Evolutionary conservation across 2,797 vertebrate species (phyloP).

Genomic region (Premnoplex brunnescens): DNA sequence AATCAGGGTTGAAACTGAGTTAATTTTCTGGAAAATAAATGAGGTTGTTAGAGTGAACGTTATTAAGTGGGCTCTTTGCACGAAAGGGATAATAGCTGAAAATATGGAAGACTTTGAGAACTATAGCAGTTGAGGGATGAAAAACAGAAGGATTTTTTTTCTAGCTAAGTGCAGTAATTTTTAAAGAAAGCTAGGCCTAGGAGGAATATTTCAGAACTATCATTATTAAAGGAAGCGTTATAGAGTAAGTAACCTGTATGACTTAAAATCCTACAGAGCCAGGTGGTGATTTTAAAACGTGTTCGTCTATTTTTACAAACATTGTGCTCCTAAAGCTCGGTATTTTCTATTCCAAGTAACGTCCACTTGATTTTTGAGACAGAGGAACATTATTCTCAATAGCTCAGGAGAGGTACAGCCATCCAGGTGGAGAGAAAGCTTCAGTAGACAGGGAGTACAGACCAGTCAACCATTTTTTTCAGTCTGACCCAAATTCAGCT

Average conservation of each 20-base stretch:
- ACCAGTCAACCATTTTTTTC: not conserved
- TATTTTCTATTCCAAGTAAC: not conserved
- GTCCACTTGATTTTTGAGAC: not conserved
- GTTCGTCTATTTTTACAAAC: not conserved
- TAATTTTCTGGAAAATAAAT: constrained; percentile 99
- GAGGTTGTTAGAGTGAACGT: constrained; percentile 96
- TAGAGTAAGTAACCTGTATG: constrained; percentile 49
- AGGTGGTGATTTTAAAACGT: not conserved
- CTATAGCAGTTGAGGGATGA: constrained; percentile 66
- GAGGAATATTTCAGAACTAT: constrained; percentile 65
- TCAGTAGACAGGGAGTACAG: not conserved
- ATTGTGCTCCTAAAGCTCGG: not conserved
- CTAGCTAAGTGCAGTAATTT: constrained; percentile 77
- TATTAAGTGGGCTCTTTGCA: constrained; percentile 92
- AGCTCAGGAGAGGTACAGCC: not conserved
- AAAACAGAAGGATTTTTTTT: constrained; percentile 66
- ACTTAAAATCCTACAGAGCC: constrained; percentile 36
- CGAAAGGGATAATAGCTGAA: constrained; percentile 80
- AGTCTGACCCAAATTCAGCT: constrained; percentile 31
- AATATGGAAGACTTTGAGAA: constrained; percentile 75
- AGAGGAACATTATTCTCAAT: not conserved
- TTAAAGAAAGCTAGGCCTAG: constrained; percentile 68
- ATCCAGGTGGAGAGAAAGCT: not conserved
- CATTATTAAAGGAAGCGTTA: constrained; percentile 14
- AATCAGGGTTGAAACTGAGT: constrained; percentile 98